A percentile compares a stretch with the other conserved stretches of the same genome.
These are phyloP conservation scores for Enteromius fasciolatus DNA, from an alignment of 2,797 vertebrate genomes.

Conservation along the genomic window DNA sequence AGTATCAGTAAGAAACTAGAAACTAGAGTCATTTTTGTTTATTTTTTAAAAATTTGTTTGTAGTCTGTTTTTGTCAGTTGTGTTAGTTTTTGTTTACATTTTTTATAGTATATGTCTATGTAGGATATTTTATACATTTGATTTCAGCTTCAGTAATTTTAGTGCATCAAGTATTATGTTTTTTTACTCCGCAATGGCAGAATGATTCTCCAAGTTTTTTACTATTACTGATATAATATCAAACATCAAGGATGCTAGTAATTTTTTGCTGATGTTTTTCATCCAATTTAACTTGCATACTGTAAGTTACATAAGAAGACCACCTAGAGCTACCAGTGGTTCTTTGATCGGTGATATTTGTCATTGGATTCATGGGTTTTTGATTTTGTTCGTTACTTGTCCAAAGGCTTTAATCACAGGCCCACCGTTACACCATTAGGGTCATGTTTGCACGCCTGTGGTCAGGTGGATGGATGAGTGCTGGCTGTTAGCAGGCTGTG, in stretches of 20 bases:
- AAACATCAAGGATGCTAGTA: neutral
- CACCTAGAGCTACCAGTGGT: neutral
- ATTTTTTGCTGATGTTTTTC: constrained; percentile 6
- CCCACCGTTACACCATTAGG: neutral
- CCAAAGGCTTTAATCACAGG: constrained; percentile 1
- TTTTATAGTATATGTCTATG: neutral
- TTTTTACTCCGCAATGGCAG: neutral
- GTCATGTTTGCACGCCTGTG: constrained; percentile 25
- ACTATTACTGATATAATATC: neutral
- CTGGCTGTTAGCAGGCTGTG: constrained; percentile 3
- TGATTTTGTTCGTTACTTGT: neutral
- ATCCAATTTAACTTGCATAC: neutral
- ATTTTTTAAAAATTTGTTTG: neutral
- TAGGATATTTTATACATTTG: neutral
- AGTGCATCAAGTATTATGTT: neutral
- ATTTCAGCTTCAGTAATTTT: neutral
- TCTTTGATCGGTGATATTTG: neutral
- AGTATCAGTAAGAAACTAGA: neutral
- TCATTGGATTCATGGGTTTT: neutral
- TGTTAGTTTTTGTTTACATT: neutral
- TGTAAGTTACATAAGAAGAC: neutral
- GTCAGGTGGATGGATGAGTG: constrained; percentile 3
- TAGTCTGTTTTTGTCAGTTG: neutral
- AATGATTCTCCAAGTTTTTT: too few species aligned
- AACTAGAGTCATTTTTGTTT: neutral